A percentile compares a stretch with the other conserved stretches of the same genome.
Evolutionary conservation across 2,888 invertebrate genomes (phyloP).

Genomic region (Blera fallax): DNA sequence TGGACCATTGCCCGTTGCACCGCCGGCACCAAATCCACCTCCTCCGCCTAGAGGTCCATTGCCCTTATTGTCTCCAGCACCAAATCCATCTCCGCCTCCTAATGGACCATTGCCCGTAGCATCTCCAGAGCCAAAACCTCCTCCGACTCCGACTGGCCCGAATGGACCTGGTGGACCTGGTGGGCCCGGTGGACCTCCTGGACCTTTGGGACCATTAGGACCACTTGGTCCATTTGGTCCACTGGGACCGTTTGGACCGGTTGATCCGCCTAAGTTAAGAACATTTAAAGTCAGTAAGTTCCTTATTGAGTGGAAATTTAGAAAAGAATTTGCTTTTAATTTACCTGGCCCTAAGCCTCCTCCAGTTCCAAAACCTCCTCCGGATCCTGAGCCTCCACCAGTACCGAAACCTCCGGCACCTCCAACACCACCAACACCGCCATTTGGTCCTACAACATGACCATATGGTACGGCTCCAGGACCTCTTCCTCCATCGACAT

Average conservation of each 20-base stretch:
- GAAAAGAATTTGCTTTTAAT: slow-evolving; percentile 45
- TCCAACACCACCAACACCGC: slow-evolving; percentile 59
- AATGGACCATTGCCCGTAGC: slow-evolving; percentile 47
- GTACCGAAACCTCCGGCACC: slow-evolving; percentile 73
- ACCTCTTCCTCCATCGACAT: slow-evolving; percentile 49
- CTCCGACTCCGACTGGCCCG: slow-evolving; percentile 55
- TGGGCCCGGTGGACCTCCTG: slow-evolving; percentile 74
- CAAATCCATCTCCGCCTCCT: slow-evolving; percentile 55
- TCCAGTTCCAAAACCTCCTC: slow-evolving; percentile 55
- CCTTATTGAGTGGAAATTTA: neutral
- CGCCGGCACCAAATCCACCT: slow-evolving; percentile 16
- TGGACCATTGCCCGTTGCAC: slow-evolving; percentile 53
- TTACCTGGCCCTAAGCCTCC: slow-evolving; percentile 75
- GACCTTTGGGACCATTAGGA: slow-evolving; percentile 75
- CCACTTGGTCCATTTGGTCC: slow-evolving; percentile 66
- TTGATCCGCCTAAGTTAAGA: slow-evolving; percentile 19
- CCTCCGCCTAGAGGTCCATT: slow-evolving; percentile 66
- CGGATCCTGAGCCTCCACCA: slow-evolving; percentile 53
- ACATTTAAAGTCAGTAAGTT: neutral
- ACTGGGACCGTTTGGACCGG: slow-evolving; percentile 57
- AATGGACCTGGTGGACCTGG: slow-evolving; percentile 71
- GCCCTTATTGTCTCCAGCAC: slow-evolving; percentile 42
- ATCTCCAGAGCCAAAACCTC: slow-evolving; percentile 70
- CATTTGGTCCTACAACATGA: slow-evolving; percentile 38
- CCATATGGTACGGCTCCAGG: slow-evolving; percentile 42